Evolutionary conservation across 2,797 vertebrate species (phyloP), one percentile per base, ranked within the genome.

Genomic region (Sus cebifrons): DNA sequence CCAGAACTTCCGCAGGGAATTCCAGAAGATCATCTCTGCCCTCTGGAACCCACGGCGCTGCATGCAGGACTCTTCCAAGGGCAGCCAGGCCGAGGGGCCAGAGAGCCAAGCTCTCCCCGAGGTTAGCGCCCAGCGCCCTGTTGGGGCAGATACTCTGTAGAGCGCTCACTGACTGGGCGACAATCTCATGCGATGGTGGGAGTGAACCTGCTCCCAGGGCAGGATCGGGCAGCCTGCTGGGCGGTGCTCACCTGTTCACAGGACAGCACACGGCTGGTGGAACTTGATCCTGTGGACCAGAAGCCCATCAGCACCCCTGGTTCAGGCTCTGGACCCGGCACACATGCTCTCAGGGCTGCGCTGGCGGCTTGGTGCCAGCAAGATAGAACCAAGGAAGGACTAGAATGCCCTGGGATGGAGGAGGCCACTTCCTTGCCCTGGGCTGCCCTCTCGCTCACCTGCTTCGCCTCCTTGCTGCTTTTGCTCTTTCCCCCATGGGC

Each of bases 1-100:
- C 98, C 99, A 99, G 98, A 99, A 99, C 98, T 99, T 99, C 97
- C 98, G 98, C 29, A 99, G 98, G 92, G 99, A 99, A 96, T 99
- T 99, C 94, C 99, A 99, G 96, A 98, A 98, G 77, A 99, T 99
- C 82, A 89, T 99, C 86, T 98, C 98, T 96, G 99, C 98, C 15
- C 96, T 99, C 96, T 99, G 99, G 98, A 64, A 11, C 17, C 98
- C 99, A 32, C 96, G 98, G 71, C 97, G 98, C 92, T 99, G 99
- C 95, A 98, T 99, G 96, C 99, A 99, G 96, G 99, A 99, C 54
- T 98, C 98, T 2, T 99, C 99, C 8, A 98, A 98, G 93, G 99
- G 98, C 11, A 99, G 99, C 68, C 60, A 56, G 0, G 13, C 15
- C 0, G 23, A 62, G 13, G 36, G 9, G 5, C 56, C 32, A 0